These are phyloP conservation scores for Grammomys surdaster DNA, from an alignment of 2,113 vertebrate species.

Conservation along the genomic window DNA sequence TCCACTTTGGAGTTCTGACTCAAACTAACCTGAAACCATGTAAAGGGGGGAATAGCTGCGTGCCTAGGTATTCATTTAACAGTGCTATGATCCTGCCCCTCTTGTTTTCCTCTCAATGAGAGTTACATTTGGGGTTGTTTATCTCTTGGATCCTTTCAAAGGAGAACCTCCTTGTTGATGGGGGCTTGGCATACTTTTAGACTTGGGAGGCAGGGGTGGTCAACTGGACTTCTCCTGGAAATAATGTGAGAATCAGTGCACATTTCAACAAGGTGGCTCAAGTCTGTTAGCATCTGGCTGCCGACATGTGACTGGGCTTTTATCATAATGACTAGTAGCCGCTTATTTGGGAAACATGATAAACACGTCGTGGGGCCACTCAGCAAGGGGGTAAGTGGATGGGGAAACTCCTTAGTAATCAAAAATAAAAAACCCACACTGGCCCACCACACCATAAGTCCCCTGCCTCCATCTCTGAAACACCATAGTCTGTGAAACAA, in stretches of 20 bases:
- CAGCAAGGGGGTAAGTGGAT: background rate
- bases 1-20: background rate
- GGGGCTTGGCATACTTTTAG: conserved; percentile 10
- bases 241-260: background rate
- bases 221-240: background rate
- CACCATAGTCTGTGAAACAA: background rate
- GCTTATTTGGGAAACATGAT: background rate
- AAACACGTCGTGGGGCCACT: background rate
- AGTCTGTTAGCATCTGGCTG: background rate
- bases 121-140: background rate
- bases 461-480: background rate
- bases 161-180: background rate
- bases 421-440: background rate
- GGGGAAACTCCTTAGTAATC: background rate
- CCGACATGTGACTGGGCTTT: background rate
- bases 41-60: background rate
- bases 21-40: background rate
- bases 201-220: background rate
- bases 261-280: background rate
- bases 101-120: background rate
- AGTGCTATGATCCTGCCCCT: background rate
- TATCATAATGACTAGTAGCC: background rate
- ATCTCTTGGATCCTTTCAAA: background rate
- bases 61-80: background rate
- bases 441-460: background rate